A percentile compares a stretch with the other conserved stretches of the same genome.
Evolutionary conservation across 2,797 vertebrate genomes (phyloP).

Genomic region (Eulemur rubriventer): DNA sequence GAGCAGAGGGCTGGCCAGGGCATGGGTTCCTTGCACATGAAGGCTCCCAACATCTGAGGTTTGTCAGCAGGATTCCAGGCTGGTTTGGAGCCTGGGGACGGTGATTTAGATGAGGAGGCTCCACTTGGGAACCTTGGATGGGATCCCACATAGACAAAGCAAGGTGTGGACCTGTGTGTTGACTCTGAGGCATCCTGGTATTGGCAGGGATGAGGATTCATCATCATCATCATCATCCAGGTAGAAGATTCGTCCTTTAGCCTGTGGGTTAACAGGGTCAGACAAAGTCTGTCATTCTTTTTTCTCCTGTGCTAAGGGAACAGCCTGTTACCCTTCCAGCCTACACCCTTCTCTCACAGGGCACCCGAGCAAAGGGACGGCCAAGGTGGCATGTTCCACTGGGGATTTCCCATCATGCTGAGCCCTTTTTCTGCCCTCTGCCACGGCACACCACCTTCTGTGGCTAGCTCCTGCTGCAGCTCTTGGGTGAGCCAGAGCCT

Average conservation of each 20-base stretch:
- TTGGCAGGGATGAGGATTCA: not conserved
- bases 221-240: not conserved
- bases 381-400: not conserved
- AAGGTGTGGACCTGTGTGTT: not conserved
- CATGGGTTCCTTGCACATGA: not conserved
- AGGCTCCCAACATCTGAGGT: not conserved
- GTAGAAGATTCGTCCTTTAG: not conserved
- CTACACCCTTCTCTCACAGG: not conserved
- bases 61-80: not conserved
- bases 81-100: not conserved
- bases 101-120: not conserved
- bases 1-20: not conserved
- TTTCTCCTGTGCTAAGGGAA: not conserved
- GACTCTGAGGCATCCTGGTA: not conserved
- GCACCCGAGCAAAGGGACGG: not conserved
- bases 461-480: not conserved
- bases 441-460: not conserved
- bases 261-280: not conserved
- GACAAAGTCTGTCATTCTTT: not conserved
- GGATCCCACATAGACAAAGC: not conserved
- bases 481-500: not conserved
- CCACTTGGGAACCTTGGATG: not conserved
- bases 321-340: not conserved
- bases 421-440: not conserved
- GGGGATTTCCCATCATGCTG: not conserved